Evolutionary conservation across 2,113 vertebrate species (phyloP).

Genomic region (Buteo buteo): DNA sequence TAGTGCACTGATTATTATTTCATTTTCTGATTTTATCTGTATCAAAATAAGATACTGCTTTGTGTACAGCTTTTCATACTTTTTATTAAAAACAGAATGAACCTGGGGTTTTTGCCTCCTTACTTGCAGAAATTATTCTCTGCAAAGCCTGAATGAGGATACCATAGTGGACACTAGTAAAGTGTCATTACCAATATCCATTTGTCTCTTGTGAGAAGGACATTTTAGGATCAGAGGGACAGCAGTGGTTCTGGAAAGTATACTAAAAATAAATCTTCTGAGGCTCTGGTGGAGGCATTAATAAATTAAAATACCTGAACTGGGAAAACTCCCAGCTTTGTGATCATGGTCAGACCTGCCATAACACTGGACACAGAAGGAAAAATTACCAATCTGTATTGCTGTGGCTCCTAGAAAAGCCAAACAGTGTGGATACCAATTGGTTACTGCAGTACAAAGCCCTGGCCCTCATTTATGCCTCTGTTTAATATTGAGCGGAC

Average conservation of each 20-base stretch:
- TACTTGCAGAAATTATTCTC: not conserved
- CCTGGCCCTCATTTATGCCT: not conserved
- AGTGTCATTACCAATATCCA: not conserved
- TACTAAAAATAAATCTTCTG: not conserved
- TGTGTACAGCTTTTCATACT: not conserved
- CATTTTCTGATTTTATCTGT: not conserved
- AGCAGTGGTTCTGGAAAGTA: not conserved
- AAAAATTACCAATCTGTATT: not conserved
- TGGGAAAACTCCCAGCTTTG: not conserved
- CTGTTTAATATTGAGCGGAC: not conserved
- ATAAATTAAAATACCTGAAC: not conserved
- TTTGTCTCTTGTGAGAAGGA: not conserved
- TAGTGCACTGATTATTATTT: not conserved
- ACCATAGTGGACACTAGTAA: not conserved
- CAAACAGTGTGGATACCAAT: not conserved
- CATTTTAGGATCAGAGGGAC: not conserved
- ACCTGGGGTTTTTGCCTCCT: not conserved
- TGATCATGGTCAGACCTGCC: not conserved
- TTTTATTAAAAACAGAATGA: not conserved
- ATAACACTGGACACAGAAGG: not conserved
- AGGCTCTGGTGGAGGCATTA: not conserved
- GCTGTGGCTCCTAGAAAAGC: not conserved
- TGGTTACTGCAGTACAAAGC: not conserved
- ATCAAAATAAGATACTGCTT: not conserved
- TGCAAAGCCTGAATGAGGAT: not conserved